Evolutionary conservation across 2,113 vertebrate species (phyloP).

Genomic region (Suricata suricatta): DNA sequence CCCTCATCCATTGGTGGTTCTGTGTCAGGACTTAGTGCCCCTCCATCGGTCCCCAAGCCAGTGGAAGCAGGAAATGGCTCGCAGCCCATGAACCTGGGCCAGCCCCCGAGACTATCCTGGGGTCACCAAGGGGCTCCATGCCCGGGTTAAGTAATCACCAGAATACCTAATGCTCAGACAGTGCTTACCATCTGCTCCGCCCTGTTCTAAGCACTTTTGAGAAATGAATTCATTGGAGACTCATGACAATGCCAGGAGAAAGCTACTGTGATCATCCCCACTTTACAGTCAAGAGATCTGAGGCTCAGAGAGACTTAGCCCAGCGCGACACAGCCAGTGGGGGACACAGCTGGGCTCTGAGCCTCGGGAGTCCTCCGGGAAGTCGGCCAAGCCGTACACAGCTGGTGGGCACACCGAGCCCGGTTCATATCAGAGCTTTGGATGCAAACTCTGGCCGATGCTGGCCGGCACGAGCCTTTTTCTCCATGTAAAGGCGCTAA

Average conservation of each 20-base stretch:
- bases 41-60: neutral
- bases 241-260: neutral
- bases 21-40: neutral
- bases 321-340: too few relatives aligned
- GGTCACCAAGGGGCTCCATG: too few relatives aligned
- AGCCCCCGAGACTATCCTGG: fast-evolving
- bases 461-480: neutral
- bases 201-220: neutral
- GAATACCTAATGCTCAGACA: fast-evolving
- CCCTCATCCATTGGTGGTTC: neutral
- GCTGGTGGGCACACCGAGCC: fast-evolving
- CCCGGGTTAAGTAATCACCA: neutral
- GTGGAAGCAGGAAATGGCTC: neutral
- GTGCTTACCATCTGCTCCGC: neutral
- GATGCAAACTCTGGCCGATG: neutral
- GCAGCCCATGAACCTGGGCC: neutral
- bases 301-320: neutral
- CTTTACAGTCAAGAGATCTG: neutral
- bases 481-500: neutral
- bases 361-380: neutral
- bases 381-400: neutral
- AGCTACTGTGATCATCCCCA: neutral
- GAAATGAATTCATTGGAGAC: neutral
- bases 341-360: neutral
- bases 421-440: neutral